Evolutionary conservation across 2,113 vertebrate genomes (phyloP), one percentile per base, ranked within the genome.

Genomic region (Pseudorhombus dupliciocellatus): DNA sequence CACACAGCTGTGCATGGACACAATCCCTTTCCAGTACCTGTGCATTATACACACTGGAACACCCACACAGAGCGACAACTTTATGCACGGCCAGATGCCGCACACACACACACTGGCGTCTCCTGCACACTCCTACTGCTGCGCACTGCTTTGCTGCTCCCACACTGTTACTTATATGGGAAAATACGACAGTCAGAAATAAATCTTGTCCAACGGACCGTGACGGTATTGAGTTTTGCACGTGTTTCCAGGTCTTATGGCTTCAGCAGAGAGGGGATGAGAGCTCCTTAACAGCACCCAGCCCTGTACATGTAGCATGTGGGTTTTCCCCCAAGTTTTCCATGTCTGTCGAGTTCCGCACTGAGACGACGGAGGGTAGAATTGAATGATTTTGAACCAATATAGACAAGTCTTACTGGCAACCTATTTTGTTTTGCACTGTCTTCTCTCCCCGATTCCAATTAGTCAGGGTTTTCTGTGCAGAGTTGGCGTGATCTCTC

Each of bases 161-260:
- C 2, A 34, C 31, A 5, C 65, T 73, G 34, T 80, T 65, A 42
- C 70, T 61, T 54, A 24, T 62, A 14, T 79, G 75, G 53, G 59
- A 71, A 75, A 78, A 72, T 21, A 56, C 50, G 62, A 63, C 56
- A 26, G 53, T 20, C 34, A 79, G 67, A 63, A 79, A 83, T 85
- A 85, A 80, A 87, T 88, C 77, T 78, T 63, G 53, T 70, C 56
- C 80, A 84, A 4, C 50, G 14, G 77, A 73, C 71, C 86, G 40
- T 84, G 72, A 79, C 83, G 69, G 66, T 51, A 80, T 63, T 72
- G 79, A 85, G 78, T 73, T 88, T 85, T 85, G 50, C 70, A 68
- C 30, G n/a, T 77, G 61, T 76, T 54, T 63, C 71, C 54, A 42
- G 54, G 42, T 78, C 26, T 21, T 42, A 61, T 24, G 55, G 67